Percentiles rank a stretch among this genome's conserved stretches.
Evolutionary conservation across 1,140 invertebrate species (phyloP).

Genomic region (Heterodera carotae): DNA sequence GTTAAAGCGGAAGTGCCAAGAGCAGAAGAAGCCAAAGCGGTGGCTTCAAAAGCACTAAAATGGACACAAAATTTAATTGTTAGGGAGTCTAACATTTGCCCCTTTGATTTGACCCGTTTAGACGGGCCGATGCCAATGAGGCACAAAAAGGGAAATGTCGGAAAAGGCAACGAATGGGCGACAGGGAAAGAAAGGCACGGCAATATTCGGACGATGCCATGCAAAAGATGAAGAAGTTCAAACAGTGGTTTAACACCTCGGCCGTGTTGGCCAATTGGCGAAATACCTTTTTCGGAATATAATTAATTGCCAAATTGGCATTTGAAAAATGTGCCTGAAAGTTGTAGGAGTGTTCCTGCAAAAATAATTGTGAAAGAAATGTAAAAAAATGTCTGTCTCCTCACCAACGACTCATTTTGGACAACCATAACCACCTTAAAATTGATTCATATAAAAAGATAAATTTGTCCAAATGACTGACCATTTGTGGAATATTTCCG

Average conservation of each 20-base stretch:
- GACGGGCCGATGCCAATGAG: not conserved
- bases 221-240: conserved; percentile 65
- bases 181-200: conserved; percentile 51
- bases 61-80: not conserved
- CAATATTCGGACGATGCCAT: conserved; percentile 55
- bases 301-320: not conserved
- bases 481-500: conserved; percentile 59
- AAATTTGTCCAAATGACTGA: conserved; percentile 5
- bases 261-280: conserved; percentile 60
- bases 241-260: conserved; percentile 63
- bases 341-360: conserved; percentile 34
- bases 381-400: too few relatives aligned
- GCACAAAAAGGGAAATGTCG: conserved; percentile 21
- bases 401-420: conserved; percentile 57
- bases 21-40: conserved; percentile 30
- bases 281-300: conserved; percentile 50
- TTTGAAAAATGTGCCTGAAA: conserved; percentile 52
- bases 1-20: conserved; percentile 10
- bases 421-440: conserved; percentile 55
- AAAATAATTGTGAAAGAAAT: not conserved
- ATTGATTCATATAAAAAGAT: not conserved
- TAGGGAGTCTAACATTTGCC: not conserved
- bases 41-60: conserved; percentile 3
- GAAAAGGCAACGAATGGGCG: conserved; percentile 15
- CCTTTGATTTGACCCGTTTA: too few relatives aligned